Evolutionary conservation across 2,113 vertebrate genomes (phyloP).

Genomic region (Callipepla californica): DNA sequence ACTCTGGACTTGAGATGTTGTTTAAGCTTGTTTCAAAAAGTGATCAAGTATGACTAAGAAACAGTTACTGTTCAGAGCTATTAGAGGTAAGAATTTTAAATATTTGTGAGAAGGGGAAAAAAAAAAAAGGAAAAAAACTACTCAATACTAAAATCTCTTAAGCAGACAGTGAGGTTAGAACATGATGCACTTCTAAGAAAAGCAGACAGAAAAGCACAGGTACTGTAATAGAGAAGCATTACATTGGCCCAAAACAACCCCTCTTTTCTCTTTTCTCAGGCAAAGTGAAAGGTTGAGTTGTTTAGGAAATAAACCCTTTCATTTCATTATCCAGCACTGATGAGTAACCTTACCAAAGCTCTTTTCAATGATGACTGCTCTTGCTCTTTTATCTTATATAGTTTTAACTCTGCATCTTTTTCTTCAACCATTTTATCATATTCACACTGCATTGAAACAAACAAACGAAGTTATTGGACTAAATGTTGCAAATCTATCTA

Average conservation of each 20-base stretch:
- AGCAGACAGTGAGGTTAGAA: background rate
- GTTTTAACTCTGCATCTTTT: constrained; percentile 88
- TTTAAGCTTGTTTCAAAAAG: background rate
- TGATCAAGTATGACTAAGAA: background rate
- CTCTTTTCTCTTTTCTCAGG: no score
- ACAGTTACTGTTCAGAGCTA: background rate
- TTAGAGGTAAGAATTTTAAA: background rate
- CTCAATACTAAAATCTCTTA: background rate
- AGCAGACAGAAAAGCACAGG: background rate
- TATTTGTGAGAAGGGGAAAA: background rate
- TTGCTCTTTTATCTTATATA: constrained; percentile 82
- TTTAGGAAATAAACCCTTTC: background rate
- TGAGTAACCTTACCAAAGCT: constrained; percentile 82
- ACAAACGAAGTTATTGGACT: background rate
- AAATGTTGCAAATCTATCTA: background rate
- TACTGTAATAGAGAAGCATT: background rate
- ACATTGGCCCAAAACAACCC: no score
- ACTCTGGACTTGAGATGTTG: background rate
- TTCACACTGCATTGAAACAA: constrained; percentile 79
- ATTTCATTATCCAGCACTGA: background rate
- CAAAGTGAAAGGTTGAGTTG: no score
- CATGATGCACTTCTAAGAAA: background rate
- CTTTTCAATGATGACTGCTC: constrained; percentile 76
- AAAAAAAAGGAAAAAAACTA: background rate
- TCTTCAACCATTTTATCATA: constrained; percentile 92